Evolutionary conservation across 1,140 invertebrate species (phyloP), one percentile per base, ranked within the genome.

Genomic region (Drosophila lini): DNA sequence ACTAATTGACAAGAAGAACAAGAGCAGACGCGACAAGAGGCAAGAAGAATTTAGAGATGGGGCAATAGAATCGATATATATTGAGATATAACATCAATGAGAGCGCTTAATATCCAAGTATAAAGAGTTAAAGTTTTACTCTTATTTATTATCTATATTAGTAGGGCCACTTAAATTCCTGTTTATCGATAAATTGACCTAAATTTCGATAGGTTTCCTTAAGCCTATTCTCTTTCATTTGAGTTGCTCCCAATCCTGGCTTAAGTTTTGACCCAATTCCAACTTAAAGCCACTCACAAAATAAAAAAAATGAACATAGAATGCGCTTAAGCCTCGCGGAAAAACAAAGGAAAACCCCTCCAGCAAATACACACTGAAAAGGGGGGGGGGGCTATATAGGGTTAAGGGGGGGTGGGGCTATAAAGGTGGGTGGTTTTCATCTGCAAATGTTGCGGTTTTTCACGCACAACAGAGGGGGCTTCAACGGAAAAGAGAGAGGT

Each of bases 401-500:
- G 76, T 19, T 40, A 47, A 55, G 28, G 31, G 38, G 11, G 6
- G 10, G n/a, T 15, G 32, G 19, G 31, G 41, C 22, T 11, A 25
- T 22, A 25, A 25, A 28, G 22, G 68, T 58, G 56, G 59, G 50
- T 47, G 47, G 32, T 57, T 38, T 55, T 42, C 41, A 45, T 73
- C 60, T 81, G 78, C 57, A 64, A 65, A 67, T 70, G 88, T 79
- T 88, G 83, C 83, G 83, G 88, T 82, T 90, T 65, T 69, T 53
- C 52, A 69, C 65, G 65, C 65, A 69, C 65, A 67, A 67, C 47
- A 53, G 28, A 44, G 57, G 41, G 41, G 47, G 50, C 25, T 28
- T 28, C 5, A 28, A 28, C 25, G 5, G 5, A 28, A 28, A 28
- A 28, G 25, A 28, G 28, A 34, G 10, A 50, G 25, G 32, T 5